phyloP scores from a whole-genome alignment of 2,797 vertebrate species.

The Urosaurus nigricauda region DNA sequence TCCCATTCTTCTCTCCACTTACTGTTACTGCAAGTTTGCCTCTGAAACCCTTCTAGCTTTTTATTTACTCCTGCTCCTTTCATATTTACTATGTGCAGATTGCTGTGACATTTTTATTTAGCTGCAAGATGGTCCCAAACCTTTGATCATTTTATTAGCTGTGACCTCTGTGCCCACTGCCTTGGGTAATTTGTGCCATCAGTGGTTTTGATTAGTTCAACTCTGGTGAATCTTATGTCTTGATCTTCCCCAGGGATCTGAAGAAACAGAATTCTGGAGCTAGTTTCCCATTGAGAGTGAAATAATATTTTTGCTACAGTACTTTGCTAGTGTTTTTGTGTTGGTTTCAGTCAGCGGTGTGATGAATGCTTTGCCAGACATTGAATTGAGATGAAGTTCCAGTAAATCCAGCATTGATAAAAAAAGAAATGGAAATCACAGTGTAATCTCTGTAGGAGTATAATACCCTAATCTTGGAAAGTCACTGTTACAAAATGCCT shows the following conservation, averaged over 20 bases:
- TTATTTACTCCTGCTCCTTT: constrained; percentile 28
- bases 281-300: constrained; percentile 15
- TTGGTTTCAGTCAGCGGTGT: background rate
- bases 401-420: background rate
- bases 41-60: constrained; percentile 31
- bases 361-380: constrained; percentile 15
- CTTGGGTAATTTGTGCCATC: constrained; percentile 26
- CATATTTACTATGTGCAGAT: background rate
- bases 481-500: background rate
- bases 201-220: constrained; percentile 46
- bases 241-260: constrained; percentile 45
- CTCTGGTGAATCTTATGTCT: constrained; percentile 38
- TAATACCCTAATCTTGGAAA: background rate
- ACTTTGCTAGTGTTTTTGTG: constrained; percentile 7
- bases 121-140: constrained; percentile 30
- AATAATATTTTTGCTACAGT: background rate
- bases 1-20: constrained; percentile 38
- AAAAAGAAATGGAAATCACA: constrained; percentile 30
- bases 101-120: constrained; percentile 30
- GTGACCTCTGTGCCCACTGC: constrained; percentile 28
- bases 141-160: constrained; percentile 34
- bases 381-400: background rate
- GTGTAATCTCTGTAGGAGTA: background rate
- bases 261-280: constrained; percentile 34
- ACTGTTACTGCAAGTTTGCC: background rate